These are phyloP conservation scores for Cranoglanis bouderius DNA, from an alignment of 2,113 vertebrate species.

Conservation along the genomic window DNA sequence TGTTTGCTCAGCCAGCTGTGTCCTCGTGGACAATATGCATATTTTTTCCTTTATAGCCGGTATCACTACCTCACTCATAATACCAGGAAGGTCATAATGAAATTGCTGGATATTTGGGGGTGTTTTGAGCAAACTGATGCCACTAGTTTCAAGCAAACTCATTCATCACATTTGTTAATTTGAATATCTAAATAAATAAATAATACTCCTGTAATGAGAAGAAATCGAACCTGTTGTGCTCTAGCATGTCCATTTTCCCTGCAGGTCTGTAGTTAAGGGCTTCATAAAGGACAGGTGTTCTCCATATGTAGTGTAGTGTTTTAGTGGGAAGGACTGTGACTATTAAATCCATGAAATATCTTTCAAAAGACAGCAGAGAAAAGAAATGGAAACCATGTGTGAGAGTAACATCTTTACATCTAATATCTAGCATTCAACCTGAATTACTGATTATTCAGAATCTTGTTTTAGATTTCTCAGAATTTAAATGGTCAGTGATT, in stretches of 20 bases:
- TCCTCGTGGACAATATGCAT: slow-evolving; percentile 43
- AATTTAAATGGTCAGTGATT: neutral
- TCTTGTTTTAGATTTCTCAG: neutral
- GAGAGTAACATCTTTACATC: neutral
- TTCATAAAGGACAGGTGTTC: slow-evolving; percentile 33
- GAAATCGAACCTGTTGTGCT: neutral
- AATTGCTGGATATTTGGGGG: slow-evolving; percentile 9
- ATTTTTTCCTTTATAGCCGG: slow-evolving; percentile 34
- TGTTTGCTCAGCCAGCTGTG: slow-evolving; percentile 57
- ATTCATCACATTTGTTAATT: neutral
- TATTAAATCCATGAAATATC: slow-evolving; percentile 15
- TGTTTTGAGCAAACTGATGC: slow-evolving; percentile 15
- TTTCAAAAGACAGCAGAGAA: slow-evolving; percentile 8
- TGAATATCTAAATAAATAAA: neutral
- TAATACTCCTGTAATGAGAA: neutral
- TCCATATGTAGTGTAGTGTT: slow-evolving; percentile 2
- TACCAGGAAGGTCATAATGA: slow-evolving; percentile 48
- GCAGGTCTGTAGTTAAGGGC: slow-evolving; percentile 32
- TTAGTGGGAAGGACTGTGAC: neutral
- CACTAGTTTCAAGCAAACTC: neutral
- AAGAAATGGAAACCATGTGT: neutral
- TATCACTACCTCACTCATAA: slow-evolving; percentile 43
- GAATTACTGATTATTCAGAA: neutral
- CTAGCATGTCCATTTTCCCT: slow-evolving; percentile 14
- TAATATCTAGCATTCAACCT: neutral